Conservation (phyloP, 2,113 vertebrate species). For the Monopterus albus region DNA sequence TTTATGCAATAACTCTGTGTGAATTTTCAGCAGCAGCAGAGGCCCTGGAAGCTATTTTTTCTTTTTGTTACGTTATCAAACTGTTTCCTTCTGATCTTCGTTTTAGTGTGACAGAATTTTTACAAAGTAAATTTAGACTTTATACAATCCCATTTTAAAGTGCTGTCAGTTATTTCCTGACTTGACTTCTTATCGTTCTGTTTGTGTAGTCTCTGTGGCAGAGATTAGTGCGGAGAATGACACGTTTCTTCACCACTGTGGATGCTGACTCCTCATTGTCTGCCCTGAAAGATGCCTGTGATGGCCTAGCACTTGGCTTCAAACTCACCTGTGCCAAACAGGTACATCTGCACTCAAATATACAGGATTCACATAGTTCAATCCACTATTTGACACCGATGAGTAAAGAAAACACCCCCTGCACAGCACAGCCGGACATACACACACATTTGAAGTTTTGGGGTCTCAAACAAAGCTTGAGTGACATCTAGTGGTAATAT, state of each 20-base stretch:
- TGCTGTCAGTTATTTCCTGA: background rate
- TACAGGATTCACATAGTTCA: background rate
- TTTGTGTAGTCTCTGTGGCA: conserved; percentile 89
- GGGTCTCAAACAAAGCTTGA: too few relatives aligned
- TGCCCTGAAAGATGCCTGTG: conserved; percentile 87
- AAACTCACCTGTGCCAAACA: conserved; percentile 91
- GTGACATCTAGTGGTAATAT: too few relatives aligned
- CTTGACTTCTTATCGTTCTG: background rate
- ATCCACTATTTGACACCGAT: background rate
- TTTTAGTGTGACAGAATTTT: background rate
- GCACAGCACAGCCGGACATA: too few relatives aligned
- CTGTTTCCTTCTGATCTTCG: background rate
- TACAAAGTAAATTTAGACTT: background rate
- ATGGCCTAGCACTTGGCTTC: conserved; percentile 87
- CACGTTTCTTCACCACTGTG: conserved; percentile 93
- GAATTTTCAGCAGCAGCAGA: too few relatives aligned
- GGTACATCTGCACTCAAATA: conserved; percentile 68
- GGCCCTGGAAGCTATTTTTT: background rate
- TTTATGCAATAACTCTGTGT: background rate
- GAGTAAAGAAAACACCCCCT: background rate
- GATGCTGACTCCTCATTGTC: conserved; percentile 85
- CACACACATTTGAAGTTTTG: too few relatives aligned
- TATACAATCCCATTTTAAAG: background rate
- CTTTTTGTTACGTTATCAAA: background rate
- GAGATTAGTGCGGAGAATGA: conserved; percentile 92